Evolutionary conservation across 2,797 vertebrate species (phyloP).

Genomic region (Poeciliopsis turneri): DNA sequence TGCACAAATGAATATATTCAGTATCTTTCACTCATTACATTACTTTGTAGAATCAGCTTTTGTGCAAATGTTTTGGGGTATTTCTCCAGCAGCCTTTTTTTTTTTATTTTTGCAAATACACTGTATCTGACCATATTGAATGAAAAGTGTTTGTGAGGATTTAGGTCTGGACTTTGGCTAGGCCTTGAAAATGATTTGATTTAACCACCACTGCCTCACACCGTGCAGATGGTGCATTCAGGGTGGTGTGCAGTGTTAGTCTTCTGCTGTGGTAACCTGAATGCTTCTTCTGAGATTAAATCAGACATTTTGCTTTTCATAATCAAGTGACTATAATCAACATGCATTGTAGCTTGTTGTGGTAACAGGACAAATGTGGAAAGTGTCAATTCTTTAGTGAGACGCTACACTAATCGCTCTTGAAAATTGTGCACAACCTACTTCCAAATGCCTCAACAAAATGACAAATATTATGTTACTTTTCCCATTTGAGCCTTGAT

Average conservation of each 20-base stretch:
- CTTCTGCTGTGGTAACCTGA: background rate
- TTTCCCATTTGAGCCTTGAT: background rate
- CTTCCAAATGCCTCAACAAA: background rate
- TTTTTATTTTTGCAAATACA: background rate
- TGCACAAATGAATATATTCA: background rate
- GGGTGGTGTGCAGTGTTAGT: background rate
- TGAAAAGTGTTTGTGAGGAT: background rate
- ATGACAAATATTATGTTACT: background rate
- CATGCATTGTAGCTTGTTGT: background rate
- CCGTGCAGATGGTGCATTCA: background rate
- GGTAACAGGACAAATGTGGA: background rate
- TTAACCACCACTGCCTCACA: background rate
- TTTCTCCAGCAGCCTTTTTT: background rate
- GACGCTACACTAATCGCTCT: background rate
- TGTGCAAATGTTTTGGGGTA: background rate
- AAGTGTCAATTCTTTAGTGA: background rate
- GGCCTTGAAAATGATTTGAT: background rate
- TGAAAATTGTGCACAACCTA: background rate
- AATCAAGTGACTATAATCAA: background rate
- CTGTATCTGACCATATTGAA: background rate
- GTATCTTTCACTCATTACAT: background rate
- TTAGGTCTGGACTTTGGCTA: background rate
- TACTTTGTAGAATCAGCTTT: background rate
- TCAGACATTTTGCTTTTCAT: background rate
- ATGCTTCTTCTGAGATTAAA: background rate